Conservation (phyloP, 2,888 invertebrate genomes). For the Gerris lacustris region DNA sequence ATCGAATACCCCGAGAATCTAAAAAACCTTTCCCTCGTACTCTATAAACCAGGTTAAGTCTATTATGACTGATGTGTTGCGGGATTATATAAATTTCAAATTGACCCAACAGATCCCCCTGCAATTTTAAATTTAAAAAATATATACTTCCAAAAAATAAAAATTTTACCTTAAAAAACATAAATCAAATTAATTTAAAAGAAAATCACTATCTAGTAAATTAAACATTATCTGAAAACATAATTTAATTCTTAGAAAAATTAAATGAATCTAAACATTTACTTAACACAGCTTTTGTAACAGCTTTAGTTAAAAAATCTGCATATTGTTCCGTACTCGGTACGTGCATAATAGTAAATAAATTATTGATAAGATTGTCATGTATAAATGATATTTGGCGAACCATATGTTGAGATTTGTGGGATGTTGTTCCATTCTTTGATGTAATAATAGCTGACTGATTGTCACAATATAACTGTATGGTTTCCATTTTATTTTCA, state of each 20-base stretch:
- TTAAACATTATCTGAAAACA: too few relatives aligned
- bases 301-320: not conserved
- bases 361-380: not conserved
- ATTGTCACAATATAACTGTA: not conserved
- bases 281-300: not conserved
- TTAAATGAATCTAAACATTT: slow-evolving; percentile 5
- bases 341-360: not conserved
- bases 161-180: too few relatives aligned
- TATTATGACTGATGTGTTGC: too few relatives aligned
- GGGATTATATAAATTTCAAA: too few relatives aligned
- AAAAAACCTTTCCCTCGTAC: too few relatives aligned
- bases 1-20: too few relatives aligned
- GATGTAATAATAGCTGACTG: not conserved
- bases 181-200: too few relatives aligned
- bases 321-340: not conserved
- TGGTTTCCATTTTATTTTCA: not conserved
- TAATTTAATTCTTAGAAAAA: not conserved
- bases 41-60: too few relatives aligned
- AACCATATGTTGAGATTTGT: not conserved
- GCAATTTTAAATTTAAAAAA: too few relatives aligned
- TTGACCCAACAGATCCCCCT: too few relatives aligned
- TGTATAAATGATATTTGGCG: not conserved
- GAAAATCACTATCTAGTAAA: too few relatives aligned
- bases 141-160: too few relatives aligned
- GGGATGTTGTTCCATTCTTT: not conserved